phyloP scores from a whole-genome alignment of 2,113 vertebrate species.

The Potamarius usumacintae region DNA sequence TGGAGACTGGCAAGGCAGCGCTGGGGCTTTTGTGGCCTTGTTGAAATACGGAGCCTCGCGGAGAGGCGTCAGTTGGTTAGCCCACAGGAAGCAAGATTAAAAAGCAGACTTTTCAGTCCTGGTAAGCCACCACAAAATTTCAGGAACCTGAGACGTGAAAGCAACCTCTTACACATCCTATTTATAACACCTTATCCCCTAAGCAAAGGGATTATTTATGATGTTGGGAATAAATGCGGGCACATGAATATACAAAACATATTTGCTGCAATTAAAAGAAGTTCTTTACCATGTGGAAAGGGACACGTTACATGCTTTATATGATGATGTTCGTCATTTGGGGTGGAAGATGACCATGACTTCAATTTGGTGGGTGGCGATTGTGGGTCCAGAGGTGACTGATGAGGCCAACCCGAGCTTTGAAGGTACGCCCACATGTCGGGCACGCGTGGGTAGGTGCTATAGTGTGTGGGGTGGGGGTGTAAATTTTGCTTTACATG shows the following conservation, averaged over 20 bases:
- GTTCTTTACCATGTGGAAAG: constrained; percentile 67
- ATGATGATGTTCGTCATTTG: no score
- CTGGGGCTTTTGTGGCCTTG: constrained; percentile 86
- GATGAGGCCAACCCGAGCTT: no score
- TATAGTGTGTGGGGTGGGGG: no score
- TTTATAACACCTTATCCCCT: constrained; percentile 87
- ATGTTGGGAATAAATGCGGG: constrained; percentile 58
- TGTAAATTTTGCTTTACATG: not conserved
- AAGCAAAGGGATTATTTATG: constrained; percentile 71
- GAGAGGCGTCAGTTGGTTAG: constrained; percentile 91
- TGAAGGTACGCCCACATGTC: no score
- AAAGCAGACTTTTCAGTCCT: constrained; percentile 78
- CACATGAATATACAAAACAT: constrained; percentile 57
- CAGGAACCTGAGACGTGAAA: constrained; percentile 75
- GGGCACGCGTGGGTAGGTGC: no score
- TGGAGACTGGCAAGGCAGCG: constrained; percentile 66
- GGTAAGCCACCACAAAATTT: constrained; percentile 77
- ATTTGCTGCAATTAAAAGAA: constrained; percentile 59
- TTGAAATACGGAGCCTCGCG: constrained; percentile 84
- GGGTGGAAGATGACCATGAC: no score
- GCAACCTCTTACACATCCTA: constrained; percentile 83
- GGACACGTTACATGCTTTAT: not conserved
- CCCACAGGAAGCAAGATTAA: constrained; percentile 82
- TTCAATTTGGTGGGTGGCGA: no score
- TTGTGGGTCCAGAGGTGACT: no score